Conservation (phyloP, 2,888 invertebrate genomes). For the Drosophila atroscutellata region DNA sequence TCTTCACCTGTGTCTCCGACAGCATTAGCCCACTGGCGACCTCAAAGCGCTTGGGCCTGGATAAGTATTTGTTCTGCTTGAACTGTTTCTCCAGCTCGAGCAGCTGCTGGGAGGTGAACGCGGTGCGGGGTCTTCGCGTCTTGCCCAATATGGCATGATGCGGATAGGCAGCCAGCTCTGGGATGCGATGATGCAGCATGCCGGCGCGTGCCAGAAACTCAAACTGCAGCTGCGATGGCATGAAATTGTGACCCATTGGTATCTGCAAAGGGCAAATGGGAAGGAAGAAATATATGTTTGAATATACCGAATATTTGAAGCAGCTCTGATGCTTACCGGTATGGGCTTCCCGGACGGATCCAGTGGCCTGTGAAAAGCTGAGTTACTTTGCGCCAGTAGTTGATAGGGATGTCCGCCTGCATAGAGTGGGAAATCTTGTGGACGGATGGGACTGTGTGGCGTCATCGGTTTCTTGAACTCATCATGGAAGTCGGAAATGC, state of each 20-base stretch:
- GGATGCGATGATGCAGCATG: constrained; percentile 95
- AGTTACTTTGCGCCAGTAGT: constrained; percentile 85
- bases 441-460: constrained; percentile 84
- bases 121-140: constrained; percentile 97
- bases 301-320: no score
- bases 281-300: background rate
- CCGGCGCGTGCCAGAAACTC: constrained; percentile 97
- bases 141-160: constrained; percentile 94
- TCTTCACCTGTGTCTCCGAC: constrained; percentile 99
- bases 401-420: constrained; percentile 86
- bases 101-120: constrained; percentile 98
- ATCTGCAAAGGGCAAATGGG: constrained; percentile 68
- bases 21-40: constrained; percentile 98
- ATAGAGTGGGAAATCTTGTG: constrained; percentile 84
- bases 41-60: constrained; percentile 98
- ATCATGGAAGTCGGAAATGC: constrained; percentile 84
- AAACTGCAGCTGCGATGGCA: constrained; percentile 86
- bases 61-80: constrained; percentile 99
- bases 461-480: constrained; percentile 85
- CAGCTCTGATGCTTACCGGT: constrained; percentile 76
- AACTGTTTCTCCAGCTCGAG: constrained; percentile 99
- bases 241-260: constrained; percentile 86
- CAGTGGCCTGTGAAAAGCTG: constrained; percentile 87
- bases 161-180: constrained; percentile 91
- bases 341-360: constrained; percentile 85